Percentiles rank a stretch among this genome's conserved stretches.
These are phyloP conservation scores for Anisognathus igniventris DNA, from an alignment of 2,797 vertebrate species.

Conservation along the genomic window DNA sequence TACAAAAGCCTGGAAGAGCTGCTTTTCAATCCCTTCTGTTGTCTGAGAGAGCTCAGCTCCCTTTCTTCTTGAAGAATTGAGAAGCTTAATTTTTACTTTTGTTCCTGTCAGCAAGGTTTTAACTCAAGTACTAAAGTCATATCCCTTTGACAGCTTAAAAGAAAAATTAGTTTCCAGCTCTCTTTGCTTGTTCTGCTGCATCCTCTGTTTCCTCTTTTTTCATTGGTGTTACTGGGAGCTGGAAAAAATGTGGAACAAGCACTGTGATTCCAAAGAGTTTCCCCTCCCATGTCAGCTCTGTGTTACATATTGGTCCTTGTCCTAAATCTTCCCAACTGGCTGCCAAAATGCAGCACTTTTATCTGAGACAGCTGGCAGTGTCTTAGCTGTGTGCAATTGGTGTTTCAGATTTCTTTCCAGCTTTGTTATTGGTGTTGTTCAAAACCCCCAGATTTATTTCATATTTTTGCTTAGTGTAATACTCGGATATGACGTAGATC, in stretches of 20 bases:
- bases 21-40: conserved; percentile 38
- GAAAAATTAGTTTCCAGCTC: background rate
- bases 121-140: background rate
- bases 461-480: background rate
- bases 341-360: background rate
- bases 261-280: background rate
- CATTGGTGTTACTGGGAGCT: background rate
- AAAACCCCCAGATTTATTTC: background rate
- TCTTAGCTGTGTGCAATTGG: background rate
- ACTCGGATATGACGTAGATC: background rate
- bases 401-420: background rate
- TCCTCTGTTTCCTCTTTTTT: background rate
- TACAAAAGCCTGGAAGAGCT: conserved; percentile 51
- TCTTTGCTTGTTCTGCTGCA: background rate
- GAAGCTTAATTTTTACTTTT: conserved; percentile 39
- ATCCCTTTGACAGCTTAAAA: conserved; percentile 10
- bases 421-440: background rate
- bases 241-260: background rate
- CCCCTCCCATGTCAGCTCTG: background rate
- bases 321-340: background rate
- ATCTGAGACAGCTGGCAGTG: background rate
- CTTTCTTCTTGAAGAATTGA: conserved; percentile 35
- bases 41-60: conserved; percentile 14
- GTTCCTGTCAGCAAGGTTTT: conserved; percentile 35
- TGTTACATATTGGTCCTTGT: background rate